These are phyloP conservation scores for Piscicola geometra DNA, from an alignment of 2,888 invertebrate genomes.

Conservation along the genomic window DNA sequence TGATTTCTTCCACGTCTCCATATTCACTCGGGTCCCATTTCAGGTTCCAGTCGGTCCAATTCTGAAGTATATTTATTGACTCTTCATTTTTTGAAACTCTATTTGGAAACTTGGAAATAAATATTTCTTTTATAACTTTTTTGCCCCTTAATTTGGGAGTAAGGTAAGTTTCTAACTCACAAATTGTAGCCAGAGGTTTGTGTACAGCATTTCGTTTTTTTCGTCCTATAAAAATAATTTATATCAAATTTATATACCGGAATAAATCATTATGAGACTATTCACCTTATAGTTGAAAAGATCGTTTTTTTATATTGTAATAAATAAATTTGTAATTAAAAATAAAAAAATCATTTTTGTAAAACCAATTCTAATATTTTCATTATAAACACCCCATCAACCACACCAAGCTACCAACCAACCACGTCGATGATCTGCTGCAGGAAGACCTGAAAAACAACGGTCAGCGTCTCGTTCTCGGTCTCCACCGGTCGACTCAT, in stretches of 20 bases:
- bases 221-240: no score
- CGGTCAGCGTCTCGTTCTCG: conserved; percentile 42
- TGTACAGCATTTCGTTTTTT: conserved; percentile 46
- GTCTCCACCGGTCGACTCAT: conserved; percentile 43
- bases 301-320: no score
- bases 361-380: neutral
- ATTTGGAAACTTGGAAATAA: no score
- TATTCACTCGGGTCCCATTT: conserved; percentile 45
- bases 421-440: conserved; percentile 46
- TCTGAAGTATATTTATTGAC: no score
- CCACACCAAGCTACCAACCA: no score
- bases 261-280: neutral
- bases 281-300: no score
- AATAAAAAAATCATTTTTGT: neutral
- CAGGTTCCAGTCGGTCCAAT: conserved; percentile 47
- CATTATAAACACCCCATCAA: neutral
- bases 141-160: no score
- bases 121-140: no score
- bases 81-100: no score
- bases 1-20: conserved; percentile 45
- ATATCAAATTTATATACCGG: no score
- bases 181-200: conserved; percentile 46
- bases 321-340: neutral
- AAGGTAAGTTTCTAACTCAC: conserved; percentile 39
- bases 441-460: conserved; percentile 42